Base-by-base conservation (phyloP, 2,888 invertebrate species). In the Gymnosoma rotundatum region DNA sequence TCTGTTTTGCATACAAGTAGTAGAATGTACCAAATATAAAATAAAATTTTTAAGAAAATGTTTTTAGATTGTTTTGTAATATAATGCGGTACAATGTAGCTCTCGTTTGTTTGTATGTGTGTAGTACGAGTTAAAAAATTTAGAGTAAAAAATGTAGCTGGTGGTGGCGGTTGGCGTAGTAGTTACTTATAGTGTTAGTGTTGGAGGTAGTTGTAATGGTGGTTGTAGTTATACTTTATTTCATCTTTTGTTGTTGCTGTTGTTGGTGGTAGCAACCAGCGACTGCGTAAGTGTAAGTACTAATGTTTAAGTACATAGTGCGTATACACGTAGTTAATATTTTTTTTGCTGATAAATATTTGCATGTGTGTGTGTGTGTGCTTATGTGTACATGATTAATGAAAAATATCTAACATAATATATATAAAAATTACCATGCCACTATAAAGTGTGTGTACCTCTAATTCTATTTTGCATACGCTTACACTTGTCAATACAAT, bases 401-500 rank as follows among this genome's bases (percentile, higher is more conserved):
- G 52, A 36, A 74, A 70, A 56, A 66, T 72, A 67, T 78, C 32
- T 76, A 74, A 83, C 45, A 36, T 32, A 67, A n/a, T 36, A 56
- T 52, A 64, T n/a, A 76, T 67, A 61, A 42, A 61, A 73, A 80
- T 76, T 60, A 69, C 67, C 63, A 67, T 70, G 69, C 76, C 73
- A 79, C 72, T 82, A 81, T 52, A 56, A 70, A 82, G 50, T 66
- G 52, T 67, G 56, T 45, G 69, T 70, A 75, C 69, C 81, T 76
- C 64, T 78, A 83, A 79, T 66, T 82, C 83, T 82, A 86, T 79
- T 86, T 83, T 84, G 66, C 78, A 78, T 83, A 78, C 83, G 66
- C 60, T 52, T 66, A 61, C 79, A 76, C 78, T 78, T 78, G 80
- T 75, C 67, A 78, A 79, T 60, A 60, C 42, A 38, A 36, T n/a